A percentile compares a stretch with the other conserved stretches of the same genome.
phyloP scores from a whole-genome alignment of 1,140 invertebrate genomes.

The Habropoda laboriosa region DNA sequence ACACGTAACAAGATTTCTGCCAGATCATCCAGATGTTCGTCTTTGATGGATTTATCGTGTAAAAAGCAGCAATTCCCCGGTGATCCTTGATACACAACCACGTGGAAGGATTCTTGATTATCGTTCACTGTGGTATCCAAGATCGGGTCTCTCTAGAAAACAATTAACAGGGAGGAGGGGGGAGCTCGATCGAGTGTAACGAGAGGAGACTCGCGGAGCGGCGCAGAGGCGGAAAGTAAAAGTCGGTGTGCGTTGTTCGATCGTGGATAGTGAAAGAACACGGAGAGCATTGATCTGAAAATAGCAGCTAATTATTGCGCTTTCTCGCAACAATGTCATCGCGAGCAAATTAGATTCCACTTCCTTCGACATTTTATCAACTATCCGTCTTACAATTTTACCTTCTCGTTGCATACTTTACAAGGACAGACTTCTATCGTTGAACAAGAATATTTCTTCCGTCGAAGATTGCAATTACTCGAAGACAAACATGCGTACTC shows the following conservation, averaged over 20 bases:
- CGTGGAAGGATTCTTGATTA: too few species aligned
- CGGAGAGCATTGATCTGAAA: conserved; percentile 52
- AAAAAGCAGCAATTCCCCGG: too few species aligned
- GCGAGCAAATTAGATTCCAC: too few species aligned
- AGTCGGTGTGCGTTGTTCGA: conserved; percentile 28
- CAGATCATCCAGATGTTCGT: not conserved
- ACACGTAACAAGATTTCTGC: not conserved
- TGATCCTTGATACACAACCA: too few species aligned
- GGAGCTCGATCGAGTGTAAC: conserved; percentile 27
- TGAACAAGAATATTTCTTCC: too few species aligned
- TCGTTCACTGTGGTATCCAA: too few species aligned
- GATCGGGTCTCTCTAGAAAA: not conserved
- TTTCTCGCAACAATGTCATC: conserved; percentile 59
- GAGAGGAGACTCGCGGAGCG: conserved; percentile 27
- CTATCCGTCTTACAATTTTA: too few species aligned
- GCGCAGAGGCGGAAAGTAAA: conserved; percentile 60
- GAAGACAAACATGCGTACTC: not conserved
- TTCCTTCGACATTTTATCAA: too few species aligned
- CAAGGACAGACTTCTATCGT: too few species aligned
- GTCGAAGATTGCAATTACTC: not conserved
- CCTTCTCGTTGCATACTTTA: too few species aligned
- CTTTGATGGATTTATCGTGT: too few species aligned
- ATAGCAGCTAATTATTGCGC: conserved; percentile 54
- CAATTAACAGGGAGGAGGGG: not conserved
- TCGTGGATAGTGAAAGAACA: conserved; percentile 34